Evolutionary conservation across 2,797 vertebrate genomes (phyloP).

Genomic region (Bradypodion ventrale): DNA sequence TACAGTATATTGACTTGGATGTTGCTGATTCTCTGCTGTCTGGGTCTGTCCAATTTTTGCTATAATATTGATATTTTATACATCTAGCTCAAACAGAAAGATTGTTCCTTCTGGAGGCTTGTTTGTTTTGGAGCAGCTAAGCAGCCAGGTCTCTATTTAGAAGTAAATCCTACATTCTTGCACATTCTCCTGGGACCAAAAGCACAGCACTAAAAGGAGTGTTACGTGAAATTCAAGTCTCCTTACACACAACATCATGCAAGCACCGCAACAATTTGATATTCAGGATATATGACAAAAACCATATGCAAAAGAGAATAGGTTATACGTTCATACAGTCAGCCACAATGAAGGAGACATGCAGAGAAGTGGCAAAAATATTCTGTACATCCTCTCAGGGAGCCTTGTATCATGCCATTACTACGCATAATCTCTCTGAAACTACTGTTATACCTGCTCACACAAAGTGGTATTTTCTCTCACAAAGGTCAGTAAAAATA

Average conservation of each 20-base stretch:
- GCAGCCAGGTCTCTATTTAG: constrained; percentile 19
- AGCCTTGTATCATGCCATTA: background rate
- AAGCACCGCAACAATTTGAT: background rate
- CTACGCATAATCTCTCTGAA: background rate
- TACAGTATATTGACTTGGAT: background rate
- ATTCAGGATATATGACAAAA: background rate
- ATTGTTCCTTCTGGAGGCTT: constrained; percentile 30
- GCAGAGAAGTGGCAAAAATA: background rate
- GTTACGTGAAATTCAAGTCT: background rate
- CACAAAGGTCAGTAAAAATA: background rate
- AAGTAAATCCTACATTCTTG: background rate
- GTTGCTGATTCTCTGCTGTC: background rate
- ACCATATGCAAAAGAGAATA: background rate
- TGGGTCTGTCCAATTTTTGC: background rate
- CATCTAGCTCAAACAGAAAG: constrained; percentile 42
- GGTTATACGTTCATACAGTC: background rate
- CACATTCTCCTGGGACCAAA: background rate
- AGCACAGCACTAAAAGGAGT: background rate
- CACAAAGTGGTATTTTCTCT: background rate
- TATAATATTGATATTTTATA: constrained; percentile 36
- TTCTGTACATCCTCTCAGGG: background rate
- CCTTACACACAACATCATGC: background rate
- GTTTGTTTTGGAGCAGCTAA: constrained; percentile 37
- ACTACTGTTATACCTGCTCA: background rate
- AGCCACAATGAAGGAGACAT: background rate